Evolutionary conservation across 1,140 invertebrate species (phyloP), one percentile per base, ranked within the genome.

Genomic region (Sesamia nonagrioides): DNA sequence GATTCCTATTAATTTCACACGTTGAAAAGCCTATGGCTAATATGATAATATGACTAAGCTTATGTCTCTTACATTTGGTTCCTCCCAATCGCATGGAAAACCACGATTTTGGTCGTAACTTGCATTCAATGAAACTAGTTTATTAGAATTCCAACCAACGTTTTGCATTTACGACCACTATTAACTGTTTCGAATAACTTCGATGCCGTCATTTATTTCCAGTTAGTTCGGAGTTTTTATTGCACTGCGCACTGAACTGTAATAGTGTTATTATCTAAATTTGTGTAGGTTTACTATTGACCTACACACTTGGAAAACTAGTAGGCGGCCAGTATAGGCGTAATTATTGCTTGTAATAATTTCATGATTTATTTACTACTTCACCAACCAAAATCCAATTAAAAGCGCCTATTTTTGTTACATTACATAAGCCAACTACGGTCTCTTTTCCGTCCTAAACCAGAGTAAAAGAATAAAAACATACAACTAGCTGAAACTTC

Each of bases 111-210:
- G 42, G 21, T 50, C 66, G 21, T 18, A 27, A 69, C 66, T 27
- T 50, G 66, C 42, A 68, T 68, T 68, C 40, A 45, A 18, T 18
- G 9, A 48, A 68, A 68, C 63, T 42, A 68, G 63, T 69, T 69
- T 69, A 69, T 48, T 69, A 42, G 66, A 69, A 69, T 69, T 69
- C 42, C 42, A 69, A 69, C 42, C 42, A 69, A 69, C 66, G 42
- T 69, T 69, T 48, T 69, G 66, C 66, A 69, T 69, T 69, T 69
- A 69, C 66, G 66, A 69, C 33, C 66, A 50, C 66, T 69, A 50
- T 69, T 69, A 69, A 69, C 66, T 69, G 66, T 69, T 69, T 71
- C 68, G 37, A 71, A 71, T 71, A 71, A 35, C 68, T 69, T 69
- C 33, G 61, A 21, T 52, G 27, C 68, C 33, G 48, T 71, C 45